Evolutionary conservation across 2,113 vertebrate genomes (phyloP).

Genomic region (Ceyx margarethae): DNA sequence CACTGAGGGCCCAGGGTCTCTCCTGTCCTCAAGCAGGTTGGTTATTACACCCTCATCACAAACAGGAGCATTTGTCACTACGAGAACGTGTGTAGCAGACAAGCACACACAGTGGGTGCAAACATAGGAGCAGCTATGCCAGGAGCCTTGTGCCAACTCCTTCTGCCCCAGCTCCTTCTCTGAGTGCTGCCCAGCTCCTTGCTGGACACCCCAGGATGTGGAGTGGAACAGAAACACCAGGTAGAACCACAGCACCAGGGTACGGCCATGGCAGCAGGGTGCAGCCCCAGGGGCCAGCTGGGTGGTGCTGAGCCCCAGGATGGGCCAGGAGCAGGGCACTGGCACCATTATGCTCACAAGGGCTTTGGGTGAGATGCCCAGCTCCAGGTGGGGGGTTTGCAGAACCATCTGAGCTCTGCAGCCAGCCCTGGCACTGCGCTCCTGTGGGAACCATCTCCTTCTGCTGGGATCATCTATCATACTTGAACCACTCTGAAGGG

Average conservation of each 20-base stretch:
- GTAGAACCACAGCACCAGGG: no score
- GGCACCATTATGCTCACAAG: neutral
- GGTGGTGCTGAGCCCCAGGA: neutral
- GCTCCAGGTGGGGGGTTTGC: neutral
- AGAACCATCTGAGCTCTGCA: neutral
- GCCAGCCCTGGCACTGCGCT: neutral
- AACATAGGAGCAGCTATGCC: accelerated
- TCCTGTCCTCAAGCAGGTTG: no score
- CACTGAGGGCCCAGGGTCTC: accelerated
- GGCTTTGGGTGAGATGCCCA: neutral
- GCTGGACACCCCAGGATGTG: accelerated
- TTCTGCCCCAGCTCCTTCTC: neutral
- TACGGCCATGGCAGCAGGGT: no score
- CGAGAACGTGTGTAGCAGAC: accelerated
- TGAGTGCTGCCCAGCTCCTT: accelerated
- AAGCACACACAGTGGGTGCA: neutral
- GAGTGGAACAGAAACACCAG: neutral
- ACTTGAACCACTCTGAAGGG: slow-evolving; percentile 19
- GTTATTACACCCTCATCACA: neutral
- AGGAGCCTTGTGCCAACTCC: neutral
- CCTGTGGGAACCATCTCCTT: neutral
- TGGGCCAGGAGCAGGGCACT: neutral
- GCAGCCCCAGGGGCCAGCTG: neutral
- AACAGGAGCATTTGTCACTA: neutral
- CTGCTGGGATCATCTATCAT: slow-evolving; percentile 18